phyloP scores from a whole-genome alignment of 2,888 invertebrate genomes.

The Julus scanicus region DNA sequence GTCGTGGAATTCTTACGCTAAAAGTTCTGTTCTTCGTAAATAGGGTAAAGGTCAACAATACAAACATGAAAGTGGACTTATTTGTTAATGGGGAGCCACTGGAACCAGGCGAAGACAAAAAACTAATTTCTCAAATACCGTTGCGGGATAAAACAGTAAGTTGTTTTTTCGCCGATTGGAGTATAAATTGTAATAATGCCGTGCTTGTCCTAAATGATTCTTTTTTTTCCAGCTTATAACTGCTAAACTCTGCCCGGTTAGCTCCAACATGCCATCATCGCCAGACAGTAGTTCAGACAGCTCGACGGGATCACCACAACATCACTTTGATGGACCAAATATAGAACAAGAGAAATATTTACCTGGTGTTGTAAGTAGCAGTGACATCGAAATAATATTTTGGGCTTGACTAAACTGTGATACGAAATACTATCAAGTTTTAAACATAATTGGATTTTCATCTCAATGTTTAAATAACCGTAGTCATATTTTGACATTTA shows the following conservation, averaged over 20 bases:
- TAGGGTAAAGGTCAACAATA: slow-evolving; percentile 71
- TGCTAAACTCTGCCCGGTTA: slow-evolving; percentile 79
- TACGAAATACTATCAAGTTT: too few species aligned
- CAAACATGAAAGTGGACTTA: slow-evolving; percentile 86
- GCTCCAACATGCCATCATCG: slow-evolving; percentile 70
- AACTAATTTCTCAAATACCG: slow-evolving; percentile 85
- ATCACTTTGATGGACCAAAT: slow-evolving; percentile 80
- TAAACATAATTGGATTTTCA: too few species aligned
- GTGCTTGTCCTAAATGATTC: slow-evolving; percentile 52
- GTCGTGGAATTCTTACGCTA: slow-evolving; percentile 44
- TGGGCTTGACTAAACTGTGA: too few species aligned
- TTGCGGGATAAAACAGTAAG: slow-evolving; percentile 88
- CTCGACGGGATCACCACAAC: slow-evolving; percentile 90
- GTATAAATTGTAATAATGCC: not conserved
- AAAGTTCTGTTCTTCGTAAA: slow-evolving; percentile 54
- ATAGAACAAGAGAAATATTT: slow-evolving; percentile 87
- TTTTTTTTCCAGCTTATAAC: slow-evolving; percentile 72
- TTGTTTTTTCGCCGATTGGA: slow-evolving; percentile 55
- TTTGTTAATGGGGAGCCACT: slow-evolving; percentile 89
- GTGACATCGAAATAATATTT: not conserved
- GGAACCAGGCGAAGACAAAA: slow-evolving; percentile 87
- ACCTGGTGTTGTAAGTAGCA: slow-evolving; percentile 84
- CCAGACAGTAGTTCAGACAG: slow-evolving; percentile 96
- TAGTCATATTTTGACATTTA: slow-evolving; percentile 60
- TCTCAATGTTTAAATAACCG: too few species aligned